These are phyloP conservation scores for Eretmochelys imbricata DNA, from an alignment of 2,113 vertebrate genomes.

Conservation along the genomic window DNA sequence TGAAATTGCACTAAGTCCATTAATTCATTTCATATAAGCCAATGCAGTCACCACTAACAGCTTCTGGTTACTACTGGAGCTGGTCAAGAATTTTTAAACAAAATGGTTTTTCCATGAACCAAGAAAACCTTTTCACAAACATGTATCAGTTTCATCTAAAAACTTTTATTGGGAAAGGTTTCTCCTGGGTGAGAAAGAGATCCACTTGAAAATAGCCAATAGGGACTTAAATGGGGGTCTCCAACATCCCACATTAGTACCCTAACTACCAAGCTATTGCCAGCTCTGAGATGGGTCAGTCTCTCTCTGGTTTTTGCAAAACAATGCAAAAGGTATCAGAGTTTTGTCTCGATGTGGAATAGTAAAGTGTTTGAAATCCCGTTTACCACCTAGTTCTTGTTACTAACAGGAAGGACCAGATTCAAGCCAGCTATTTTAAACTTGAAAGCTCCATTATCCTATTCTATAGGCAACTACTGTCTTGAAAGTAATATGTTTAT, in stretches of 20 bases:
- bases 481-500: background rate
- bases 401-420: background rate
- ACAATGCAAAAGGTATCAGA: background rate
- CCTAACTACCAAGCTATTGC: background rate
- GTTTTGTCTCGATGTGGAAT: background rate
- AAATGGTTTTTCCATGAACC: no score
- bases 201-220: no score
- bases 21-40: background rate
- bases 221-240: background rate
- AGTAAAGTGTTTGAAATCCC: background rate
- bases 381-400: background rate
- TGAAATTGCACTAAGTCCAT: background rate
- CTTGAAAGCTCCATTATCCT: background rate
- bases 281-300: background rate
- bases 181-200: no score
- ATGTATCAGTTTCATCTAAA: no score
- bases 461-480: background rate
- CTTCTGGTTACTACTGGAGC: background rate
- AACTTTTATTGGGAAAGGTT: no score
- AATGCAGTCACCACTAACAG: background rate
- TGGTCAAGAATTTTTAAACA: no score
- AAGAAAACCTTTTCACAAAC: no score
- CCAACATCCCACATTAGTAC: background rate
- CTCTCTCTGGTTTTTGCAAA: background rate
- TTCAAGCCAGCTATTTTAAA: background rate